A percentile compares a stretch with the other conserved stretches of the same genome.
Conservation (phyloP, 2,888 invertebrate species). For the Ophion ellenae region DNA sequence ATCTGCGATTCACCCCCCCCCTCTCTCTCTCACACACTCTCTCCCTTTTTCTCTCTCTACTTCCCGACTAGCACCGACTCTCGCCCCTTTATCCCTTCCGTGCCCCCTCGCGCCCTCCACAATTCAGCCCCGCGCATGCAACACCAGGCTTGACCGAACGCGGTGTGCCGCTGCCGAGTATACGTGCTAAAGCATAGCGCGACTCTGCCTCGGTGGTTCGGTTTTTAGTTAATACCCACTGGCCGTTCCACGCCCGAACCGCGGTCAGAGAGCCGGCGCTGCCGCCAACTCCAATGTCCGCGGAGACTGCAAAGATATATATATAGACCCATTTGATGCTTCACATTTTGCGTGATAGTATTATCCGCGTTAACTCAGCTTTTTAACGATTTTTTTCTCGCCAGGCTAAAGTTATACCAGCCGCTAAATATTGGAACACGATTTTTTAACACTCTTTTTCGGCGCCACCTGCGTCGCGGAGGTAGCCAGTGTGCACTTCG, state of each 20-base stretch:
- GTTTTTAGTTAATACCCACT: slow-evolving; percentile 80
- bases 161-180: slow-evolving; percentile 63
- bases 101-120: slow-evolving; percentile 12
- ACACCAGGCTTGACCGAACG: slow-evolving; percentile 65
- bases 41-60: background rate
- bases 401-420: slow-evolving; percentile 12
- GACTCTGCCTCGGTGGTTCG: slow-evolving; percentile 73
- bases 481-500: background rate
- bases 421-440: slow-evolving; percentile 6
- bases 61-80: slow-evolving; percentile 20
- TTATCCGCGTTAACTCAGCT: slow-evolving; percentile 49
- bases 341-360: slow-evolving; percentile 53
- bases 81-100: slow-evolving; percentile 41
- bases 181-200: slow-evolving; percentile 65
- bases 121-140: slow-evolving; percentile 37
- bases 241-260: slow-evolving; percentile 62
- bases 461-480: background rate
- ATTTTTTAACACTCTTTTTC: slow-evolving; percentile 19
- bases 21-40: background rate
- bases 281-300: slow-evolving; percentile 55
- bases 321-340: slow-evolving; percentile 39
- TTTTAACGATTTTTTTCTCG: slow-evolving; percentile 48
- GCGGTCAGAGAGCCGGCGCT: slow-evolving; percentile 47
- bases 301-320: slow-evolving; percentile 47
- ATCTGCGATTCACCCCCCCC: slow-evolving; percentile 43